These are phyloP conservation scores for Platycheirus albimanus DNA, from an alignment of 2,888 invertebrate genomes.

Conservation along the genomic window DNA sequence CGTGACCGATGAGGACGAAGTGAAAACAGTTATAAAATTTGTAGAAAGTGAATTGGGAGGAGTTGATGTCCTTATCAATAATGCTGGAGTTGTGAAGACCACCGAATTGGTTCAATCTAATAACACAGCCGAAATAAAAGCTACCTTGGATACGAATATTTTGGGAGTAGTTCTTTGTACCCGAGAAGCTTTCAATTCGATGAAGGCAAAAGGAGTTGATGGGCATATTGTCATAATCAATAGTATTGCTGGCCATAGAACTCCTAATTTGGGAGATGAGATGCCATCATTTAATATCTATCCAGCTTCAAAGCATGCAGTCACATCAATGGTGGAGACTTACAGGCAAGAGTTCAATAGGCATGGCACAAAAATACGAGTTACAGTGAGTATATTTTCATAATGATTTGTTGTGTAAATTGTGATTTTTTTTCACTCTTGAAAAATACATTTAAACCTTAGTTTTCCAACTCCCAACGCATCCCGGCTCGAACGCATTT, in stretches of 20 bases:
- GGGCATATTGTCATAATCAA: slow-evolving; percentile 84
- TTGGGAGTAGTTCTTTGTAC: slow-evolving; percentile 83
- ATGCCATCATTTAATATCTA: slow-evolving; percentile 78
- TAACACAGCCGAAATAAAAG: slow-evolving; percentile 77
- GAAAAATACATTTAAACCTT: no score
- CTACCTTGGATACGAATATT: slow-evolving; percentile 83
- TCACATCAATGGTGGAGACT: slow-evolving; percentile 80
- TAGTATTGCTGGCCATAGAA: slow-evolving; percentile 79
- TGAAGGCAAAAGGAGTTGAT: slow-evolving; percentile 81
- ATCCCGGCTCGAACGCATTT: no score
- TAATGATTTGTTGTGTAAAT: no score
- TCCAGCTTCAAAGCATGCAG: slow-evolving; percentile 79
- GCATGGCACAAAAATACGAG: slow-evolving; percentile 77
- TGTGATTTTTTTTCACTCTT: no score
- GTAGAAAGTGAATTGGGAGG: slow-evolving; percentile 84
- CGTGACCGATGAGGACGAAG: slow-evolving; percentile 84
- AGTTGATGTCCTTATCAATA: slow-evolving; percentile 85
- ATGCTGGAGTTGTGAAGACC: slow-evolving; percentile 81
- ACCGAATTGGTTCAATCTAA: slow-evolving; percentile 56
- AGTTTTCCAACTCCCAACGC: no score
- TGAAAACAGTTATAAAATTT: slow-evolving; percentile 83
- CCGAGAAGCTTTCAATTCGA: slow-evolving; percentile 83
- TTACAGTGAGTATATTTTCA: slow-evolving; percentile 76
- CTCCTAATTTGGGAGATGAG: slow-evolving; percentile 76
- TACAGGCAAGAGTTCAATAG: slow-evolving; percentile 80